Evolutionary conservation across 2,888 invertebrate genomes (phyloP), one percentile per base, ranked within the genome.

Genomic region (Apeira syringaria): DNA sequence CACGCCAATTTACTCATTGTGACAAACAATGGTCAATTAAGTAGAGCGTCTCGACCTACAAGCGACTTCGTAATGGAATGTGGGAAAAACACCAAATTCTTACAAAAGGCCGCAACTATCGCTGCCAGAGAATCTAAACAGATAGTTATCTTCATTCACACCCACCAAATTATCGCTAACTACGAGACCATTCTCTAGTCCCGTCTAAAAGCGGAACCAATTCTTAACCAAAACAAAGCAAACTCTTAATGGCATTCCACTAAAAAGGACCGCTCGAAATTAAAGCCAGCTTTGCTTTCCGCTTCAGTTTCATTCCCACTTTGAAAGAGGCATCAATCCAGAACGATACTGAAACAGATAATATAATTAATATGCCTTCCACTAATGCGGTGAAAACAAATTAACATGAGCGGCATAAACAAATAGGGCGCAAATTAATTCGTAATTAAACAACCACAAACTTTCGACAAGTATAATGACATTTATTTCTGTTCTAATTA

Each of bases 21-120:
- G 68, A 87, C 85, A 88, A 88, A 88, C 87, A 88, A 88, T 88
- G 83, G 82, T 77, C 86, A 84, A 82, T 86, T 87, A 84, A 62
- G 66, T 74, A 65, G 70, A 69, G 59, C 75, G 69, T 68, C 71
- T 61, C 65, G 68, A 60, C 65, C 71, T 61, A 65, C 46, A 64
- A 71, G 68, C 60, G 55, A 50, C 59, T 61, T 56, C 54, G 56
- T 66, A 68, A 67, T 63, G 59, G 62, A 62, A 67, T 74, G 76
- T 80, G 79, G 56, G 79, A 76, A 63, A 73, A 70, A 56, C 35
- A 57, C 62, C 47, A 59, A 69, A 69, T 64, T 61, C 58, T 65
- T 61, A 56, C 48, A 50, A 53, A 53, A 52, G 44, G 24, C 35
- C 25, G 31, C 28, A 18, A 12, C 39, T 40, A 46, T 46, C 45